Evolutionary conservation across 2,113 vertebrate genomes (phyloP), one percentile per base, ranked within the genome.

Genomic region (Sterrhoptilus dennistouni): DNA sequence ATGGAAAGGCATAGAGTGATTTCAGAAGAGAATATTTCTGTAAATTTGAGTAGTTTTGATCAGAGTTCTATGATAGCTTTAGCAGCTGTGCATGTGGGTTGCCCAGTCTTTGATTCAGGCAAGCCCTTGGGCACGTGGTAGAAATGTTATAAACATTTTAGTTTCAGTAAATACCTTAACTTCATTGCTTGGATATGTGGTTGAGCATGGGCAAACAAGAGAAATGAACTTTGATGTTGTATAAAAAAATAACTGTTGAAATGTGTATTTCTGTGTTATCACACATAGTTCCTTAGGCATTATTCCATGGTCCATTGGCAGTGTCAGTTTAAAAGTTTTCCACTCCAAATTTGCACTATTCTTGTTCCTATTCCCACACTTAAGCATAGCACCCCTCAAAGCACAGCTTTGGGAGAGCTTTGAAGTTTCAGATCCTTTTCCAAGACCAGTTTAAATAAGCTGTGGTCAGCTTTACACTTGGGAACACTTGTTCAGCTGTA

Each of bases 341-440:
- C 7, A 5, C 59, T 75, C 27, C 18, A 27, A 10, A 31, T 64
- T 68, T 47, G 27, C 9, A 1, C 21, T 38, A 0, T 35, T 60
- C 9, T 59, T 35, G 3, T 68, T 85, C 33, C 18, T 82, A 0
- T 79, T 23, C 9, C n/a, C 11, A 25, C 15, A 4, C 4, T 61
- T 85, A 4, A 49, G 25, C 11, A 2, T 15, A 44, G 8, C 24
- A 71, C 2, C 5, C 35, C 11, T 54, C n/a, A 53, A 64, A 76
- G 22, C 40, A 14, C 14, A 74, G 24, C 57, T 72, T 54, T 33
- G 56, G 70, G 14, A n/a, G 29, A 12, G 12, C 8, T 2, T 23
- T 68, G 31, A n/a, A 44, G 11, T 40, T n/a, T 61, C 8, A 44
- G 65, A 61, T 86, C 18, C 54, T 92, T 74, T 21, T 54, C 56